phyloP scores from a whole-genome alignment of 1,140 invertebrate species.

The Galendromus occidentalis region DNA sequence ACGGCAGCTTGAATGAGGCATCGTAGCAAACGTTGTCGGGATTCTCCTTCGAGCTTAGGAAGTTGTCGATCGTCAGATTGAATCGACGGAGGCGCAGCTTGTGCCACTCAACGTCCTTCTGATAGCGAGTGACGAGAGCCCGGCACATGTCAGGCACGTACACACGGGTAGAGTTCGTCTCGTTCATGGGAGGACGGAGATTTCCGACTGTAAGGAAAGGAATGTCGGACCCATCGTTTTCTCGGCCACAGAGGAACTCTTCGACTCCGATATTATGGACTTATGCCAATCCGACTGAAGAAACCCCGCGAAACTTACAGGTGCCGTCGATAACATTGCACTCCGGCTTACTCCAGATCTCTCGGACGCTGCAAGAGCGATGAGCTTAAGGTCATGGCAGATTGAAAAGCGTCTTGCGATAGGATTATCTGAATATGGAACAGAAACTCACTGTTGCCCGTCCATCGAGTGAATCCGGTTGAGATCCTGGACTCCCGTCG shows the following conservation, averaged over 20 bases:
- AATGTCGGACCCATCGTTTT: no score
- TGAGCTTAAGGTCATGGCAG: no score
- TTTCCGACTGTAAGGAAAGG: neutral
- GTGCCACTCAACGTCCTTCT: neutral
- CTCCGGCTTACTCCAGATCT: neutral
- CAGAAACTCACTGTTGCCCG: neutral
- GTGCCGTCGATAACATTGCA: neutral
- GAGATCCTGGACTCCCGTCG: neutral
- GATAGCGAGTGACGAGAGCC: neutral
- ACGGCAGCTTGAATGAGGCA: neutral
- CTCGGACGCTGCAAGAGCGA: neutral
- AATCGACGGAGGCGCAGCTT: neutral
- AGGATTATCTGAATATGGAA: neutral
- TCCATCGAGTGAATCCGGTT: neutral
- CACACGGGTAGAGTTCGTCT: neutral
- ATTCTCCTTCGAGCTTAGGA: neutral
- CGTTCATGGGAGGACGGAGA: constrained; percentile 2
- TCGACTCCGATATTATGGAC: no score
- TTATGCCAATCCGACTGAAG: no score
- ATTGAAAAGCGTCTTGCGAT: no score
- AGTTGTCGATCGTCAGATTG: neutral
- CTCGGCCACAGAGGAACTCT: no score
- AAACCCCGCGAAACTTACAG: neutral
- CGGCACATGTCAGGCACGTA: constrained; percentile 2
- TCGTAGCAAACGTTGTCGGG: neutral